A percentile compares a stretch with the other conserved stretches of the same genome.
Conservation (phyloP, 2,888 invertebrate species). For the Pandemis corylana region DNA sequence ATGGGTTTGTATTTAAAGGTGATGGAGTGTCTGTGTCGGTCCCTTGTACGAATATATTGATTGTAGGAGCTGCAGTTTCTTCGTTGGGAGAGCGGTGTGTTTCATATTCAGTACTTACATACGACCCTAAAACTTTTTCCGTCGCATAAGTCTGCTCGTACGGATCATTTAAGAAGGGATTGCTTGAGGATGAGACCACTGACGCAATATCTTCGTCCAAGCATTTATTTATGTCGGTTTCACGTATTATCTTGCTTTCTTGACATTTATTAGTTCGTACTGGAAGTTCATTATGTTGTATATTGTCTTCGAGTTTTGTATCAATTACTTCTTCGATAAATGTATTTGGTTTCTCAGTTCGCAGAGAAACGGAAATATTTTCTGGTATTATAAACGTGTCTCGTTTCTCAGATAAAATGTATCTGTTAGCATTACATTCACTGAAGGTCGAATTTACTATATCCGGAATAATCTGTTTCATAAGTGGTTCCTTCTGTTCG, state of each 20-base stretch:
- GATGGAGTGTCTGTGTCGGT: conserved; percentile 48
- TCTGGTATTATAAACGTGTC: conserved; percentile 74
- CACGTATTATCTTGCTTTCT: conserved; percentile 50
- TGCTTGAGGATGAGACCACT: conserved; percentile 58
- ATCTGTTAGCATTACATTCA: conserved; percentile 60
- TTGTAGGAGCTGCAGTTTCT: conserved; percentile 60
- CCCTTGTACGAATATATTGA: conserved; percentile 63
- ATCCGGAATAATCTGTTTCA: conserved; percentile 68
- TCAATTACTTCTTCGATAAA: conserved; percentile 26
- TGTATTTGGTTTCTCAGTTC: conserved; percentile 62
- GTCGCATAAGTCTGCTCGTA: conserved; percentile 61
- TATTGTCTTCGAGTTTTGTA: conserved; percentile 37
- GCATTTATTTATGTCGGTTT: conserved; percentile 46
- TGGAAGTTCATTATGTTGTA: not conserved
- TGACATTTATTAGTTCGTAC: conserved; percentile 37
- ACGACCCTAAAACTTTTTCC: conserved; percentile 66
- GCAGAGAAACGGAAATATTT: conserved; percentile 70
- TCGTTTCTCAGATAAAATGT: conserved; percentile 56
- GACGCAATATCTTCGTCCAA: conserved; percentile 58
- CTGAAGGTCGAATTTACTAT: conserved; percentile 77
- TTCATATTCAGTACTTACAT: conserved; percentile 72
- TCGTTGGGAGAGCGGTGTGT: conserved; percentile 73
- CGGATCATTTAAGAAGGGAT: conserved; percentile 68
- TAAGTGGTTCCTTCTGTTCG: conserved; percentile 33
- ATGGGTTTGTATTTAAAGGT: conserved; percentile 61